A percentile compares a stretch with the other conserved stretches of the same genome.
phyloP scores from a whole-genome alignment of 2,113 vertebrate species.

The Laticauda colubrina region DNA sequence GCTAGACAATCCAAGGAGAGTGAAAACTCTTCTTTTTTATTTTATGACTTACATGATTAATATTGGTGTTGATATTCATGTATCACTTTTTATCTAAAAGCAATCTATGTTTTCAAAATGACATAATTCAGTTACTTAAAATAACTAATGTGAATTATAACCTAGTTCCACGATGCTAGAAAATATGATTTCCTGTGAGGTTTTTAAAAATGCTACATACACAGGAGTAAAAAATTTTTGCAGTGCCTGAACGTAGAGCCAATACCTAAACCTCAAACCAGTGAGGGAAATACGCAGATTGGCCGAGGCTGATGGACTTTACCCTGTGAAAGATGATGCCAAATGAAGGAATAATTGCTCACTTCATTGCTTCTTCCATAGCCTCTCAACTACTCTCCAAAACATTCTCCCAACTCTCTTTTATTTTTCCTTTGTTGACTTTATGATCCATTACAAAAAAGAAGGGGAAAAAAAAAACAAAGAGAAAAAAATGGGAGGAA shows the following conservation, averaged over 20 bases:
- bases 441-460: constrained; percentile 74
- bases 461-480: constrained; percentile 27
- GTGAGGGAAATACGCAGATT: neutral
- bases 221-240: neutral
- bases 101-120: neutral
- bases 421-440: constrained; percentile 73
- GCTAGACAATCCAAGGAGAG: neutral
- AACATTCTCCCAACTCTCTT: constrained; percentile 75
- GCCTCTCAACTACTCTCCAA: constrained; percentile 71
- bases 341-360: neutral
- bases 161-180: neutral
- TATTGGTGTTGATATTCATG: neutral
- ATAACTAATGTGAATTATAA: neutral
- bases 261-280: neutral
- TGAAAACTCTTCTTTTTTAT: neutral
- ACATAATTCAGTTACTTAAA: neutral
- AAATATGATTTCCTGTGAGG: neutral
- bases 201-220: neutral
- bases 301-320: neutral
- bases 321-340: neutral
- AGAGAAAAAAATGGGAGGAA: neutral
- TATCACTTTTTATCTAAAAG: neutral
- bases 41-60: neutral
- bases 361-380: constrained; percentile 55
- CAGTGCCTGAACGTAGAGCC: neutral